Percentiles rank a stretch among this genome's conserved stretches.
phyloP scores from a whole-genome alignment of 2,797 vertebrate species.

The Prionace glauca region DNA sequence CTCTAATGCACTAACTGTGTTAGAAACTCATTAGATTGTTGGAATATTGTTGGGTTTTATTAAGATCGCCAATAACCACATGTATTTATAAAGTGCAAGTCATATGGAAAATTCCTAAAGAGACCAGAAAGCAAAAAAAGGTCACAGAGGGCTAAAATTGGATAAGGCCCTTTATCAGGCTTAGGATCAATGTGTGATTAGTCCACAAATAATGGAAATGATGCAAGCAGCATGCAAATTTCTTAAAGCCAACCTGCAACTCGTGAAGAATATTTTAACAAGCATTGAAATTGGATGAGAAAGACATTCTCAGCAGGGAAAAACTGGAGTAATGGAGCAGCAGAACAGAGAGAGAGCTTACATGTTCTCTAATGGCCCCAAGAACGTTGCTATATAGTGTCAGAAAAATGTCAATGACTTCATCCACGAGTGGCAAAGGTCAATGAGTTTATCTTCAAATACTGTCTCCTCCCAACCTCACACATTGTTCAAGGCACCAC shows the following conservation, averaged over 20 bases:
- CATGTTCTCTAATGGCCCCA: neutral
- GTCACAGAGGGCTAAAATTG: neutral
- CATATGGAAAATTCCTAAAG: neutral
- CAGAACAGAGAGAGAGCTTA: neutral
- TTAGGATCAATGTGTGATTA: neutral
- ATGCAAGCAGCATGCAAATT: neutral
- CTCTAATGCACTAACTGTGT: neutral
- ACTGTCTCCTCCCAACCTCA: neutral
- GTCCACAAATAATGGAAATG: neutral
- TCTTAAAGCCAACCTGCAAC: neutral
- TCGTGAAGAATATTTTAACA: neutral
- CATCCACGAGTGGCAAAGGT: neutral
- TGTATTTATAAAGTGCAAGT: neutral
- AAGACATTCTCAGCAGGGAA: neutral
- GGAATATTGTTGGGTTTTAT: neutral
- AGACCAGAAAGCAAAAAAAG: neutral
- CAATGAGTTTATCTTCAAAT: neutral
- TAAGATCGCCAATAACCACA: neutral
- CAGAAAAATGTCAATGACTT: neutral
- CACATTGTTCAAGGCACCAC: too few relatives aligned
- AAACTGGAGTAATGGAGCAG: neutral
- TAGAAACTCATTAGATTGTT: neutral
- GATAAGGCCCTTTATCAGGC: neutral
- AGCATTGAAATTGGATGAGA: neutral
- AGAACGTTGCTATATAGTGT: neutral